Evolutionary conservation across 2,888 invertebrate species (phyloP), one percentile per base, ranked within the genome.

Genomic region (Melanargia galathea): DNA sequence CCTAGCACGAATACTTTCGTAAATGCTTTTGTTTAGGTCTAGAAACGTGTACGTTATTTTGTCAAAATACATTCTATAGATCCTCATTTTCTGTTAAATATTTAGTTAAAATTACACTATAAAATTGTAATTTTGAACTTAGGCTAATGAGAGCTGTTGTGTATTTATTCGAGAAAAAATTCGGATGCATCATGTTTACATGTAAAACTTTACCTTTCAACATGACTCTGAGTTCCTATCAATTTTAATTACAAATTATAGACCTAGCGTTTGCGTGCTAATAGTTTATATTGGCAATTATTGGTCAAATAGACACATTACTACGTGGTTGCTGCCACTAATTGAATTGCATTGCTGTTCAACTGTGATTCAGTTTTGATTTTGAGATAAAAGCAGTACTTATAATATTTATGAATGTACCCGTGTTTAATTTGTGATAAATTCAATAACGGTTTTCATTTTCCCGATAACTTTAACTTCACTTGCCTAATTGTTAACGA

Each of bases 1-100:
- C 62, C 51, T 63, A 57, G 57, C 49, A 58, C 51, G 59, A 59
- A 64, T 66, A 66, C 60, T 67, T 62, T 59, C 60, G 51, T 64
- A 59, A 63, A 63, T 63, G 54, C 55, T 54, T 57, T 57, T 54
- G 33, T 46, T 48, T 58, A 20, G 10, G 16, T 54, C 8, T 45
- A 60, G 48, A 26, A 18, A 51, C 18, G 22, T 49, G 55, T 63
- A 55, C 13, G 16, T 55, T 38, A 56, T 56, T 18, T 16, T 16
- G 11, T 13, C n/a, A 49, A 30, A 26, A 16, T 10, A 16, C 10
- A 30, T 6, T 30, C 2, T 6, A 2, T 18, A 51, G 30, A 51
- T 30, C 10, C 10, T 51, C 10, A 30, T 51, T 51, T 7, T 18
- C 33, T 4, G 8, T 10, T 18, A 18, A 18, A 7, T 38, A n/a